A percentile compares a stretch with the other conserved stretches of the same genome.
Evolutionary conservation across 2,797 vertebrate species (phyloP).

Genomic region (Lophotriccus pileatus): DNA sequence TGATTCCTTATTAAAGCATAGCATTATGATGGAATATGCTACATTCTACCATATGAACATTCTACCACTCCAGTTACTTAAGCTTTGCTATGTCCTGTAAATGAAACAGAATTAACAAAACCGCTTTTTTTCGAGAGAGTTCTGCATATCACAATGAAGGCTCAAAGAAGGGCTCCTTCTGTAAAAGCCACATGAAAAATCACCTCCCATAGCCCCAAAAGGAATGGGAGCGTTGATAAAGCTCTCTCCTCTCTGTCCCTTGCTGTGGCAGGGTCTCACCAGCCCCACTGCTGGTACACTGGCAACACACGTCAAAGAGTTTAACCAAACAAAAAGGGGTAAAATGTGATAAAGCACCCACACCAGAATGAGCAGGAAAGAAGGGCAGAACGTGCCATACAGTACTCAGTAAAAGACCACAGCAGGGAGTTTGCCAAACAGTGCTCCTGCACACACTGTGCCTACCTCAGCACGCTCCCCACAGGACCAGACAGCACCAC

Average conservation of each 20-base stretch:
- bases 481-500: neutral
- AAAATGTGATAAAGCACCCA: neutral
- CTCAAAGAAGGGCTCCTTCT: neutral
- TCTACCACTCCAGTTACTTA: neutral
- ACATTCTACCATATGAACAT: too few relatives aligned
- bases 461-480: neutral
- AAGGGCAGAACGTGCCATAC: neutral
- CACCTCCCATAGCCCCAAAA: neutral
- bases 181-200: neutral
- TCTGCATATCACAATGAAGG: neutral
- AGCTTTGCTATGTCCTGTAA: neutral
- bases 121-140: neutral
- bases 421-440: neutral
- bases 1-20: neutral
- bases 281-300: neutral
- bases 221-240: neutral
- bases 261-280: neutral
- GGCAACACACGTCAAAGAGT: neutral
- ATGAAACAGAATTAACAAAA: neutral
- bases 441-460: rapidly evolving
- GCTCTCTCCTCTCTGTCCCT: neutral
- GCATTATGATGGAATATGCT: neutral
- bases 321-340: neutral
- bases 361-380: neutral
- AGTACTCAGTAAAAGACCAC: neutral